A percentile compares a stretch with the other conserved stretches of the same genome.
These are phyloP conservation scores for Cartodere bifasciata DNA, from an alignment of 2,888 invertebrate genomes.

Conservation along the genomic window DNA sequence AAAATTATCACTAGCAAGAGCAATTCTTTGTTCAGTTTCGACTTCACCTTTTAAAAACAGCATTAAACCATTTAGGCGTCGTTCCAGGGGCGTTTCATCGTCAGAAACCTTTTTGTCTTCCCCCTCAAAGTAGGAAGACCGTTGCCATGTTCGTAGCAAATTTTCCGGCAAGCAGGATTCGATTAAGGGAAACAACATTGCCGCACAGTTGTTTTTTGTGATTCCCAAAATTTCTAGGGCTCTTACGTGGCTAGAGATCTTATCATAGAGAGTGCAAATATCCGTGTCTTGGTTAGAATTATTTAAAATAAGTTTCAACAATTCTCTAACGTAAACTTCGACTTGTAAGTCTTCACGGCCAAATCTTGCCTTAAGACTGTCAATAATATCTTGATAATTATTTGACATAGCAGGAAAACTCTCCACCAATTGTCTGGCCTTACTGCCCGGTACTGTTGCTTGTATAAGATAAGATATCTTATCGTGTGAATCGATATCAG, in stretches of 20 bases:
- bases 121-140: slow-evolving; percentile 5
- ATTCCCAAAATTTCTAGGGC: slow-evolving; percentile 21
- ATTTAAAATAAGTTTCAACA: slow-evolving; percentile 20
- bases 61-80: slow-evolving; percentile 4
- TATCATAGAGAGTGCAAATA: slow-evolving; percentile 18
- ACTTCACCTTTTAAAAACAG: slow-evolving; percentile 3
- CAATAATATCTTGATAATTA: too few relatives aligned
- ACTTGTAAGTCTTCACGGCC: slow-evolving; percentile 22
- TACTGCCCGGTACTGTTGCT: slow-evolving; percentile 2
- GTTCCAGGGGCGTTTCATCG: slow-evolving; percentile 4
- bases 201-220: slow-evolving; percentile 20
- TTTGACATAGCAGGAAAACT: too few relatives aligned
- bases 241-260: slow-evolving; percentile 21
- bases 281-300: slow-evolving; percentile 14
- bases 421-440: slow-evolving; percentile 4
- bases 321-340: slow-evolving; percentile 23
- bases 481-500: slow-evolving; percentile 1
- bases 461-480: slow-evolving; percentile 5
- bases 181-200: slow-evolving; percentile 23
- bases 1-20: slow-evolving; percentile 2
- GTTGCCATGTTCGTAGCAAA: slow-evolving; percentile 19
- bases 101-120: too few relatives aligned
- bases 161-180: slow-evolving; percentile 23
- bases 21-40: slow-evolving; percentile 3
- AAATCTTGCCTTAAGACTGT: too few relatives aligned